Evolutionary conservation across 2,888 invertebrate species (phyloP).

Genomic region (Alloscopus bannaensis): DNA sequence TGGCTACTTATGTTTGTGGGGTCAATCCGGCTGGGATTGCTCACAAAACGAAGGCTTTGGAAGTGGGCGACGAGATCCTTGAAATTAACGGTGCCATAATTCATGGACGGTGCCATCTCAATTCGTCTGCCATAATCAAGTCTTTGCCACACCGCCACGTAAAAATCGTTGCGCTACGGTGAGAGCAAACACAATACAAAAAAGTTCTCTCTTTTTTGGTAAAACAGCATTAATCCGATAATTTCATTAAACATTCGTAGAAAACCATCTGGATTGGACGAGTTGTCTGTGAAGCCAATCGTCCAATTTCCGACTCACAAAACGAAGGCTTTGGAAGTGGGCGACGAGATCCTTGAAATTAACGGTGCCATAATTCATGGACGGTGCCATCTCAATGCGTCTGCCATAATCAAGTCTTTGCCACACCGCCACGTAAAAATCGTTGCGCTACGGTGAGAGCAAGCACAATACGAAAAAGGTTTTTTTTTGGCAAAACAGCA

Average conservation of each 20-base stretch:
- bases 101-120: conserved; percentile 95
- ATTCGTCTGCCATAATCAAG: conserved; percentile 97
- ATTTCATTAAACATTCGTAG: too few relatives aligned
- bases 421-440: conserved; percentile 81
- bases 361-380: conserved; percentile 96
- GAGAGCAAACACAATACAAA: not conserved
- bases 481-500: too few relatives aligned
- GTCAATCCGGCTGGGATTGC: conserved; percentile 92
- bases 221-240: too few relatives aligned
- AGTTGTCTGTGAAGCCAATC: conserved; percentile 92
- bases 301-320: conserved; percentile 82
- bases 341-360: conserved; percentile 97
- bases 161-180: conserved; percentile 86
- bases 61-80: conserved; percentile 95
- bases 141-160: conserved; percentile 80
- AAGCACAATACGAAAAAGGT: too few relatives aligned
- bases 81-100: conserved; percentile 97
- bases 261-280: conserved; percentile 83
- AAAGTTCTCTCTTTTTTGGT: too few relatives aligned
- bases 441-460: conserved; percentile 80
- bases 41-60: conserved; percentile 83
- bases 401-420: conserved; percentile 94
- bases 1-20: conserved; percentile 96
- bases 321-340: conserved; percentile 86
- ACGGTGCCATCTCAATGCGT: conserved; percentile 96